Percentiles rank a stretch among this genome's conserved stretches.
These are phyloP conservation scores for Phyllotreta cruciferae DNA, from an alignment of 2,888 invertebrate species.

Conservation along the genomic window DNA sequence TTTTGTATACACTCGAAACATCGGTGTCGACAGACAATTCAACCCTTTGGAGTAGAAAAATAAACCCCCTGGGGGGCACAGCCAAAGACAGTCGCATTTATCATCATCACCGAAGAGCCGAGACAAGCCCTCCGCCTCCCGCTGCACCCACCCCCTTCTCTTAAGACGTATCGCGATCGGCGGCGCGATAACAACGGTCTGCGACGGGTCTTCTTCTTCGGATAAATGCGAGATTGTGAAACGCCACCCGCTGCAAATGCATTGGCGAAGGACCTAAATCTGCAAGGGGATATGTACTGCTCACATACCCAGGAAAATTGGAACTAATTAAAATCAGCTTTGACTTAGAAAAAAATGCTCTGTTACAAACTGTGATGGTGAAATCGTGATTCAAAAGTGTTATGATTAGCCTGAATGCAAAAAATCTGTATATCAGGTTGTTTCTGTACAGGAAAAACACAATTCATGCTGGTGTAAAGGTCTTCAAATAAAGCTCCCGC, in stretches of 20 bases:
- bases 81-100: conserved; percentile 53
- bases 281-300: conserved; percentile 2
- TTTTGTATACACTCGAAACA: too few relatives aligned
- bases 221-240: conserved; percentile 42
- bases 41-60: conserved; percentile 5
- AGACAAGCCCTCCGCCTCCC: conserved; percentile 46
- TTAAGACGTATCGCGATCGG: conserved; percentile 42
- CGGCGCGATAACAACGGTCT: conserved; percentile 51
- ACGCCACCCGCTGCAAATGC: conserved; percentile 43
- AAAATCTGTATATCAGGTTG: too few relatives aligned
- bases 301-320: neutral
- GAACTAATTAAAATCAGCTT: too few relatives aligned
- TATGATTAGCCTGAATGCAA: too few relatives aligned
- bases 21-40: too few relatives aligned
- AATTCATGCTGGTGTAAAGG: too few relatives aligned
- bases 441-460: too few relatives aligned
- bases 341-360: too few relatives aligned
- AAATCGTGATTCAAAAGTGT: too few relatives aligned
- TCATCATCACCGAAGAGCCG: conserved; percentile 54
- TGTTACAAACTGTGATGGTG: too few relatives aligned
- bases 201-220: conserved; percentile 46
- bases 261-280: neutral
- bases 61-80: conserved; percentile 42
- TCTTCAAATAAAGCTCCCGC: too few relatives aligned
- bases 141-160: conserved; percentile 28